phyloP scores from a whole-genome alignment of 2,888 invertebrate genomes.

The Spodoptera picta region DNA sequence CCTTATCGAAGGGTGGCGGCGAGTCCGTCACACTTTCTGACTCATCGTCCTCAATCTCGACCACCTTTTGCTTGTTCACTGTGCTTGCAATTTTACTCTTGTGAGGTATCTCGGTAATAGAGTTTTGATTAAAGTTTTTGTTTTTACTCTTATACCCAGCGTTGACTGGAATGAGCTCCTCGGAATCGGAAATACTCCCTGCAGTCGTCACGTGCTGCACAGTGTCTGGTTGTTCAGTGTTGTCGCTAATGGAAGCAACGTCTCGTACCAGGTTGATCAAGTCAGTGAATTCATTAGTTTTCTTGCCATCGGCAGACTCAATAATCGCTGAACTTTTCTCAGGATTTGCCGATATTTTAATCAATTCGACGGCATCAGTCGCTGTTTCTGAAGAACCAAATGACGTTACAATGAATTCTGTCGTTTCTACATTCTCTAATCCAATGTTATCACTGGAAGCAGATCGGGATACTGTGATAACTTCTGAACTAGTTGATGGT shows the following conservation, averaged over 20 bases:
- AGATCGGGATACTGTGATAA: conserved; percentile 67
- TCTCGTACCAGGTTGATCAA: conserved; percentile 83
- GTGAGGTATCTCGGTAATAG: conserved; percentile 79
- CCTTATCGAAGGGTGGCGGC: conserved; percentile 76
- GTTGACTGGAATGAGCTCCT: conserved; percentile 82
- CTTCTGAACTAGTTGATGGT: conserved; percentile 64
- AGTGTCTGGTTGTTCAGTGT: conserved; percentile 66
- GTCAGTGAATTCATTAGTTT: conserved; percentile 76
- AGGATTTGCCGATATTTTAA: conserved; percentile 73
- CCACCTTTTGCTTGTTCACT: conserved; percentile 70
- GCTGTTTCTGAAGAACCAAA: conserved; percentile 78
- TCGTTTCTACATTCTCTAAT: conserved; percentile 77
- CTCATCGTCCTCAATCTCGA: conserved; percentile 83
- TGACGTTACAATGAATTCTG: conserved; percentile 76
- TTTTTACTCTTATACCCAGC: conserved; percentile 84
- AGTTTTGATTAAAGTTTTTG: conserved; percentile 81
- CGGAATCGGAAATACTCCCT: conserved; percentile 75
- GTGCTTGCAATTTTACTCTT: conserved; percentile 71
- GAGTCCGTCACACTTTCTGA: conserved; percentile 76
- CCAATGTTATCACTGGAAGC: conserved; percentile 63
- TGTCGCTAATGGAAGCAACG: conserved; percentile 82
- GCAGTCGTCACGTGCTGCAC: conserved; percentile 59
- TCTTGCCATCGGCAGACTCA: conserved; percentile 66
- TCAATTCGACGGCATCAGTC: conserved; percentile 78
- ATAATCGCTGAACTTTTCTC: conserved; percentile 75